Evolutionary conservation across 2,888 invertebrate species (phyloP).

Genomic region (Himalopsyche japonica): DNA sequence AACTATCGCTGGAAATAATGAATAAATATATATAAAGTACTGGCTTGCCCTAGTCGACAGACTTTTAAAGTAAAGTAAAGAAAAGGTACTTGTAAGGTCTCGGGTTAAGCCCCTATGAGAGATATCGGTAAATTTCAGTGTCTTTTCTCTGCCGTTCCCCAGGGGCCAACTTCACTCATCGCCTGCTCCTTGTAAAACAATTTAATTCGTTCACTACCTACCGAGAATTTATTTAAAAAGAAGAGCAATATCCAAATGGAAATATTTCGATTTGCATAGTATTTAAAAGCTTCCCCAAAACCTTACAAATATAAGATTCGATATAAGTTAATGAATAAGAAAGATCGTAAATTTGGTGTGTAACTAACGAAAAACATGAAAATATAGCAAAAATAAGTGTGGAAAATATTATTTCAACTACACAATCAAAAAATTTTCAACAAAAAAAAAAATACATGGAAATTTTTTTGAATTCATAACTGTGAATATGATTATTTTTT

Average conservation of each 20-base stretch:
- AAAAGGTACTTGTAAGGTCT: not conserved
- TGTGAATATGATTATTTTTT: no score
- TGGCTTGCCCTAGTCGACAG: not conserved
- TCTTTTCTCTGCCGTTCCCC: slow-evolving; percentile 8
- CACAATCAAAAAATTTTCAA: no score
- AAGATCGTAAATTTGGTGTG: no score
- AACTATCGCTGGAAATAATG: no score
- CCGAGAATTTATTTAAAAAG: not conserved
- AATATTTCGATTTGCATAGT: not conserved
- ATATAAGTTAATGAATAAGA: no score
- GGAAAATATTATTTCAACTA: no score
- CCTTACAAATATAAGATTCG: no score
- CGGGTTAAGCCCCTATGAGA: slow-evolving; percentile 22
- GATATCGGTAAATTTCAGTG: slow-evolving; percentile 30
- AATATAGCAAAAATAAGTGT: no score
- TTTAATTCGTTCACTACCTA: not conserved
- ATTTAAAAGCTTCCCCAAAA: not conserved
- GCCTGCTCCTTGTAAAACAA: not conserved
- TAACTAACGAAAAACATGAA: no score
- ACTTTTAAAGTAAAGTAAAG: not conserved
- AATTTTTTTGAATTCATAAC: no score
- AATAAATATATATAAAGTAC: no score
- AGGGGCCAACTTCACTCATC: not conserved
- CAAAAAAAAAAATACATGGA: no score
- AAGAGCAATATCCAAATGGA: not conserved